Percentiles rank a stretch among this genome's conserved stretches.
Conservation (phyloP, 2,113 vertebrate genomes). For the Tychaedon coryphoeus region DNA sequence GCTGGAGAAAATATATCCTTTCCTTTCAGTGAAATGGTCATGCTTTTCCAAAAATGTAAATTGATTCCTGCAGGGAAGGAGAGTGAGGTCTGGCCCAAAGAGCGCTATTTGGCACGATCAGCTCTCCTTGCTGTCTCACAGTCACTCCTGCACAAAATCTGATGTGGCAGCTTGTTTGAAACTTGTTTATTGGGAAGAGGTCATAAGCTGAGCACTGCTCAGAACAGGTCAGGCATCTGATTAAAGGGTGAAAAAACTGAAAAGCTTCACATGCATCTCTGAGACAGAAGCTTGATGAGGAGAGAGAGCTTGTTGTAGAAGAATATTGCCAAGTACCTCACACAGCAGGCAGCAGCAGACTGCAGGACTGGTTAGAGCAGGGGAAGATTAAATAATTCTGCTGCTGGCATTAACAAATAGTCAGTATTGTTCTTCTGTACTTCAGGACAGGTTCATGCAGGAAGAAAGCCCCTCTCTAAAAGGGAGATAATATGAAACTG, state of each 20-base stretch:
- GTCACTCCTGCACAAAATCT: not conserved
- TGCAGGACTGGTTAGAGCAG: not conserved
- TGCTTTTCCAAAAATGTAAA: not conserved
- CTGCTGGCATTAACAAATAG: not conserved
- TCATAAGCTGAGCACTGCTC: slow-evolving; percentile 31
- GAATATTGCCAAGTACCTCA: not conserved
- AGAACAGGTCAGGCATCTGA: slow-evolving; percentile 37
- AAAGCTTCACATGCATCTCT: slow-evolving; percentile 36
- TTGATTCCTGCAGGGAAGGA: not conserved
- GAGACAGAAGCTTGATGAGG: slow-evolving; percentile 37
- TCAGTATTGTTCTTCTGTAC: not conserved
- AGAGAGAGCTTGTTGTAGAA: slow-evolving; percentile 8
- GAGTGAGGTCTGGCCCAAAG: not conserved
- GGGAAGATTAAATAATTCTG: not conserved
- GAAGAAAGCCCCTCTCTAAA: not conserved
- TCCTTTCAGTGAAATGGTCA: not conserved
- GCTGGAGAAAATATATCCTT: not conserved
- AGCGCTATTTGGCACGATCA: not conserved
- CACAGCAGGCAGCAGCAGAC: not conserved
- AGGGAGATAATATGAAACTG: not conserved
- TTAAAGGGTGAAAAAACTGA: slow-evolving; percentile 50
- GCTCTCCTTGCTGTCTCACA: slow-evolving; percentile 15
- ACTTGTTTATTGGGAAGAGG: slow-evolving; percentile 55
- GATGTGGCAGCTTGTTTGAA: slow-evolving; percentile 62
- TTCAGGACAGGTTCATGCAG: not conserved